Conservation (phyloP, 1,140 invertebrate genomes). For the Chrysomallon squamiferum region DNA sequence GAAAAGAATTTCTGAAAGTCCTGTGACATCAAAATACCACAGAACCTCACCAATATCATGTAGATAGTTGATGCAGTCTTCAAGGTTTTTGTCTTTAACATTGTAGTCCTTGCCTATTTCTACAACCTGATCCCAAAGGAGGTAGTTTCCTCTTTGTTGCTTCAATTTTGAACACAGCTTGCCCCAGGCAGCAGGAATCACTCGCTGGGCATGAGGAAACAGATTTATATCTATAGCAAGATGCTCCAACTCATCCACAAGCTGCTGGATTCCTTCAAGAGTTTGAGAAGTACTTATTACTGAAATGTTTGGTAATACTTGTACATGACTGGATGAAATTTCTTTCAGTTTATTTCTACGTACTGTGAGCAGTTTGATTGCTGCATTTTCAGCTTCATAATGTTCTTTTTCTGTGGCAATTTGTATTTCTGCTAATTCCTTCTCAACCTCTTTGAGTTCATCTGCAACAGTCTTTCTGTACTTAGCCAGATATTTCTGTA, state of each 20-base stretch:
- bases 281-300: slow-evolving; percentile 45
- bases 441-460: slow-evolving; percentile 31
- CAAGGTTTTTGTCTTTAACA: slow-evolving; percentile 40
- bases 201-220: slow-evolving; percentile 53
- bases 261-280: slow-evolving; percentile 41
- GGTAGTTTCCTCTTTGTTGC: slow-evolving; percentile 32
- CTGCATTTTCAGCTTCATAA: neutral
- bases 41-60: slow-evolving; percentile 57
- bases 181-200: slow-evolving; percentile 48
- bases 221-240: slow-evolving; percentile 50
- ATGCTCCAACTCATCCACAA: slow-evolving; percentile 55
- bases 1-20: slow-evolving; percentile 48
- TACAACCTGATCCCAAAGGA: slow-evolving; percentile 43
- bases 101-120: slow-evolving; percentile 32
- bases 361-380: slow-evolving; percentile 26
- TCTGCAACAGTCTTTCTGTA: slow-evolving; percentile 28
- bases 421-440: slow-evolving; percentile 28
- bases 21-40: slow-evolving; percentile 45
- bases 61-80: slow-evolving; percentile 50
- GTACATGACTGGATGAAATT: slow-evolving; percentile 36
- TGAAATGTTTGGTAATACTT: slow-evolving; percentile 38
- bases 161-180: slow-evolving; percentile 44
- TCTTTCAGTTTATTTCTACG: slow-evolving; percentile 39
- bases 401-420: slow-evolving; percentile 8
- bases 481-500: slow-evolving; percentile 29